These are phyloP conservation scores for Bombyx mori DNA, from an alignment of 1,140 invertebrate genomes.

Conservation along the genomic window DNA sequence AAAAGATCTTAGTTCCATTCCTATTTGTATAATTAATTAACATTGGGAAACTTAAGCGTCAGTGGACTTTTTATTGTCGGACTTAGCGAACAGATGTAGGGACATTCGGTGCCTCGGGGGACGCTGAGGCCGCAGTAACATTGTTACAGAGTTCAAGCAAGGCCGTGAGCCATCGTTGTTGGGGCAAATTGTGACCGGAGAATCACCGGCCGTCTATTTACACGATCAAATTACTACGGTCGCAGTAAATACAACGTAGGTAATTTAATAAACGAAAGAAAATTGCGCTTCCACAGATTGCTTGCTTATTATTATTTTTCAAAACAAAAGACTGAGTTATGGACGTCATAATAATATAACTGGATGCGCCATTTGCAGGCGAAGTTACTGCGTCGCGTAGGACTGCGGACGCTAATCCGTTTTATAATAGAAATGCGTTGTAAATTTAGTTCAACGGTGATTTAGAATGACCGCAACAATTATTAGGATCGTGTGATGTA, in stretches of 20 bases:
- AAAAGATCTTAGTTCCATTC: too few relatives aligned
- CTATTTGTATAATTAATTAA: conserved; percentile 25
- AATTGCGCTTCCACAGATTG: conserved; percentile 25
- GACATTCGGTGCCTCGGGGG: conserved; percentile 45
- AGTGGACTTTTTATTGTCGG: conserved; percentile 42
- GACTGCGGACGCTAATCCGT: conserved; percentile 31
- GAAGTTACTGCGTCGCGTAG: conserved; percentile 39
- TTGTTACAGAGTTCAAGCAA: conserved; percentile 55
- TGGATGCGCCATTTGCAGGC: conserved; percentile 39
- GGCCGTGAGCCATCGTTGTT: conserved; percentile 35
- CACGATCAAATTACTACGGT: conserved; percentile 39
- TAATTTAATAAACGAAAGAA: conserved; percentile 42
- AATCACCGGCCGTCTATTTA: conserved; percentile 47
- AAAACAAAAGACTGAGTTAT: conserved; percentile 28
- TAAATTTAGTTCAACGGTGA: conserved; percentile 44
- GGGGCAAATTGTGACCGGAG: conserved; percentile 54
- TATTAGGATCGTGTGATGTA: conserved; percentile 48
- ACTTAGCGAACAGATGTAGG: conserved; percentile 48
- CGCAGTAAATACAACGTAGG: conserved; percentile 43
- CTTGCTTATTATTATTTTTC: conserved; percentile 13
- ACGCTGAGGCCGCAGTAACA: conserved; percentile 49
- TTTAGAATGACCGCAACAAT: conserved; percentile 50
- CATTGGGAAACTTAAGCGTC: conserved; percentile 49
- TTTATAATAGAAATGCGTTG: conserved; percentile 51
- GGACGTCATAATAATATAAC: conserved; percentile 34